Base-by-base conservation (phyloP, 2,888 invertebrate genomes). In the Lepidonotus clava region DNA sequence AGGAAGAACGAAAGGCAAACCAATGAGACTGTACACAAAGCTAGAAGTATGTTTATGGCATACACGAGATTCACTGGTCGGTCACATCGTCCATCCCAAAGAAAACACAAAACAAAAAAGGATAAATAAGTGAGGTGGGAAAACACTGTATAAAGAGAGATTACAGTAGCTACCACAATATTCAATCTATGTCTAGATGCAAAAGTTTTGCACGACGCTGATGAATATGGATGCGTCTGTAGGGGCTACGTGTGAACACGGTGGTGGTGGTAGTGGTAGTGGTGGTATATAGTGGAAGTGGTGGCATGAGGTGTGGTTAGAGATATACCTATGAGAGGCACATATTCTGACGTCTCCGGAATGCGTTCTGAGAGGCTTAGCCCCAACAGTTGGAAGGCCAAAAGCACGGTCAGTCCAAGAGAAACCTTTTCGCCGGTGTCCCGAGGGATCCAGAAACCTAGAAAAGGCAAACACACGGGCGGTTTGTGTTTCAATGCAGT, bases 361-460 rank as follows among this genome's bases (percentile, higher is more conserved):
- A 95, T 95, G 91, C 95, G 95, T 91, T 95, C 95, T 0, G 95
- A 95, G 51, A 95, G 95, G 86, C 95, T 95, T 86, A 95, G 91
- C 94, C 95, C 95, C 91, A 95, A 95, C 83, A 95, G 95, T 84
- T 95, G 95, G 92, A 95, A 95, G 6, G 95, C 95, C 80, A 95
- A 93, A 21, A 95, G 93, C 21, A 95, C 95, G 18, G 95, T 95
- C 87, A 95, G 94, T 28, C 95, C 95, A 0, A 95, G 92, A 8
- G 95, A 95, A 41, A 95, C 95, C 90, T 95, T 95, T 91, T 95
- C 88, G 95, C 95, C 95, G 5, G 94, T 94, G 89, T 95, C 95
- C 1, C 95, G 95, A 1, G 95, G 95, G 83, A 95, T 91, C 88
- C 95, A 94, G 91, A 95, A 95, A 8, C 95, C 87, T 87, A 80